Base-by-base conservation (phyloP, 2,113 vertebrate species). In the Thunnus maccoyii region DNA sequence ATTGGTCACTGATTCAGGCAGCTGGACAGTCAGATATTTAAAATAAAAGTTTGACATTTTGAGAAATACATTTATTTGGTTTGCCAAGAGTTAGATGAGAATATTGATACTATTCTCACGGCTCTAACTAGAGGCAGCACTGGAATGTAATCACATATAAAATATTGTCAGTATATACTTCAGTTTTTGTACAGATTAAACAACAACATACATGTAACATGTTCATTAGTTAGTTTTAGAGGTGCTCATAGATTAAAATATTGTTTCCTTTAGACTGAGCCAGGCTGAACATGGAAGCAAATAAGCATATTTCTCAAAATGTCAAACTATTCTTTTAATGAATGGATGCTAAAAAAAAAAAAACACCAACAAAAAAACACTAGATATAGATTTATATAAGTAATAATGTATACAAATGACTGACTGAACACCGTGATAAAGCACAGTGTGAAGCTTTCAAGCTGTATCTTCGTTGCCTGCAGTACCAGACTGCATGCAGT, bases 351-450 rank as follows among this genome's bases (percentile, higher is more conserved):
- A 41, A 41, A 44, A 22, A 12, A 7, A 52, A 47, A 63, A 55
- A 15, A 27, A 20, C 16, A n/a, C 22, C 22, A 10, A 17, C 18
- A 41, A 3, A 68, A 47, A 8, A 2, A 46, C 14, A 48, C 44
- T 44, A 8, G n/a, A 30, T 25, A 66, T 18, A 22, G 12, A 67
- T 58, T 4, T 30, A 46, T 63, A 62, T 36, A 22, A 72, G 51
- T 69, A 61, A 74, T 69, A 61, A 74, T 76, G 13, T 75, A 62
- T 61, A 18, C 58, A 78, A 82, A 87, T 80, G 17, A 84, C 65
- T 50, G 54, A 74, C 20, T 68, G 27, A 90, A 79, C 55, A 82
- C 12, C 18, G 50, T 48, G 30, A 82, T 73, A 20, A 72, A 47
- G 71, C 30, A 66, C 22, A 60, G n/a, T 27, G 46, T 15, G 36